These are phyloP conservation scores for Perodicticus potto DNA, from an alignment of 2,797 vertebrate genomes.

Conservation along the genomic window DNA sequence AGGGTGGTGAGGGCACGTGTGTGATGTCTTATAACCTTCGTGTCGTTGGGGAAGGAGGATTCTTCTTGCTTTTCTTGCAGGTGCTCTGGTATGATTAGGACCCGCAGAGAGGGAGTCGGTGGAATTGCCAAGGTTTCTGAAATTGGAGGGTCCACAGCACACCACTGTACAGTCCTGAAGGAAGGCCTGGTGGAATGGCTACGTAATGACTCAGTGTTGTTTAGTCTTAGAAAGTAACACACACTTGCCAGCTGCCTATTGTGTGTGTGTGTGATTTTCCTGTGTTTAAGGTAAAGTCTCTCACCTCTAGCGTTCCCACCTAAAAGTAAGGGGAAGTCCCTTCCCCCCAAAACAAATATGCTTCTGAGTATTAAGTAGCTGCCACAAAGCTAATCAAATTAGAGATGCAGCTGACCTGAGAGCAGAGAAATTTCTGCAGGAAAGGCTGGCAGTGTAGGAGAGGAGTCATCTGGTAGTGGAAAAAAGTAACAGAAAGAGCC, in stretches of 20 bases:
- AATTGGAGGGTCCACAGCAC: background rate
- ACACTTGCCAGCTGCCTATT: background rate
- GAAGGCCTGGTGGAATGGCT: conserved; percentile 5
- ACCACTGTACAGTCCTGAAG: background rate
- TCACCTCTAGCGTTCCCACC: background rate
- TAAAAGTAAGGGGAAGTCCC: background rate
- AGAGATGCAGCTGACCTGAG: background rate
- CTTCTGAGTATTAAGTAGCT: background rate
- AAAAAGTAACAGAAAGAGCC: background rate
- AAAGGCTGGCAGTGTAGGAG: background rate
- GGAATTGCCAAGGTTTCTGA: conserved; percentile 10
- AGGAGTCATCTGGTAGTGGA: background rate
- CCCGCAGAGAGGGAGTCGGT: background rate
- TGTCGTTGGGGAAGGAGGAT: background rate
- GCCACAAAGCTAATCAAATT: background rate
- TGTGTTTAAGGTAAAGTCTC: conserved; percentile 22
- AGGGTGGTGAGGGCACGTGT: no score
- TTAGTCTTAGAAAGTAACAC: background rate
- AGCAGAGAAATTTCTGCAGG: background rate
- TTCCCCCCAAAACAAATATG: background rate
- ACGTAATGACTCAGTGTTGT: background rate
- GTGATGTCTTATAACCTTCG: background rate
- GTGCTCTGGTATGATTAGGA: conserved; percentile 7
- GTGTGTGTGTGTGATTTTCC: background rate
- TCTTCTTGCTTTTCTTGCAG: background rate